phyloP scores from a whole-genome alignment of 64 coral and sea anemone species.

The Trachythela sp. region DNA sequence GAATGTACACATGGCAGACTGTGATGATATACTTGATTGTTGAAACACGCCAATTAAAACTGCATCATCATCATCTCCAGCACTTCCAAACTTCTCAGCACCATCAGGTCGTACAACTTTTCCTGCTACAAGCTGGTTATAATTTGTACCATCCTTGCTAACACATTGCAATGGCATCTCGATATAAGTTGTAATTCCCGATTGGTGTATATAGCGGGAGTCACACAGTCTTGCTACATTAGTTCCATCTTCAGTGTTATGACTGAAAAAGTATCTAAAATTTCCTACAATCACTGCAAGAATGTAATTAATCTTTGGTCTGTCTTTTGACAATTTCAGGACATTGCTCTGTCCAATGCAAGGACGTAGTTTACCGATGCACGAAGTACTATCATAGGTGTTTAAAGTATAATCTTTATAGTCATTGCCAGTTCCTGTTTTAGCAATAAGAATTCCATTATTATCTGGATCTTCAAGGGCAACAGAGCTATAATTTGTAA shows the following conservation, averaged over 20 bases:
- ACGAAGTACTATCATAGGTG: not conserved
- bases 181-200: not conserved
- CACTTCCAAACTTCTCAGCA: not conserved
- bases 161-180: not conserved
- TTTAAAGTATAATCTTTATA: not conserved
- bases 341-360: not conserved
- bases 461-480: not conserved
- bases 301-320: not conserved
- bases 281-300: constrained; percentile 1
- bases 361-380: too few relatives aligned
- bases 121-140: not conserved
- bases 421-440: not conserved
- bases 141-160: not conserved
- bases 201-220: not conserved
- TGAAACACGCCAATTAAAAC: not conserved
- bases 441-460: not conserved
- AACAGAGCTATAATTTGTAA: not conserved
- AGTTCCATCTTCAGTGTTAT: not conserved
- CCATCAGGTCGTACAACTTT: not conserved
- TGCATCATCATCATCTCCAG: not conserved
- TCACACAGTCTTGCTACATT: not conserved
- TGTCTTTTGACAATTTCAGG: not conserved
- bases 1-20: not conserved
- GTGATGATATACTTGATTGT: not conserved
- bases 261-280: not conserved